Evolutionary conservation across 2,888 invertebrate species (phyloP), one percentile per base, ranked within the genome.

Genomic region (Automeris io): DNA sequence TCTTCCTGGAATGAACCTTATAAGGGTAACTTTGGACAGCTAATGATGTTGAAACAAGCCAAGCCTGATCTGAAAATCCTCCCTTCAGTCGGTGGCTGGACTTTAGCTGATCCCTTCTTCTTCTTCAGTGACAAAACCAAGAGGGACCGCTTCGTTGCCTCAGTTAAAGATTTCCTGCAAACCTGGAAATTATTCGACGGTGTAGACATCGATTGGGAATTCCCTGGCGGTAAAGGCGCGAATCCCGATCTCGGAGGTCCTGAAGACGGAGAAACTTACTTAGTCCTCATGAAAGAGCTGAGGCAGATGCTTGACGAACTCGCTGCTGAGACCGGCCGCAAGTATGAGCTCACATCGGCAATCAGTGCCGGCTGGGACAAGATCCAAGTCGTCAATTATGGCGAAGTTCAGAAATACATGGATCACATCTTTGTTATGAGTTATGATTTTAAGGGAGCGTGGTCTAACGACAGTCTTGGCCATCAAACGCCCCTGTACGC

Each of bases 111-210:
- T 66, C 85, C 86, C 0, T 86, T 86, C 70, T 86, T 75, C 64
- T 86, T 80, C 61, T 79, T 86, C 45, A 72, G 69, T 8, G 85
- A 85, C 43, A 66, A 73, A 48, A 52, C 48, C 1, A 86, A 86
- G 57, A 71, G 86, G 45, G 57, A 64, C 39, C 75, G 83, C 22
- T 86, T 86, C 46, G 79, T 86, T 0, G 76, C 58, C 35, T 86
- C 86, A 4, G 85, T 85, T 0, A 83, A 77, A 46, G 86, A 86
- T 29, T 86, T 86, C 61, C 67, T 86, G 0, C 65, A 73, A 42
- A 86, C 86, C 1, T 86, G 86, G 86, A 86, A 86, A 45, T 86
- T 86, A 73, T 86, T 85, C 35, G 86, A 86, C 32, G 86, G 86
- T 16, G 83, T 86, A 2, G 86, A 86, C 29, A 86, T 86, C 39